Base-by-base conservation (phyloP, 1,140 invertebrate species). In the Asobara japonica region DNA sequence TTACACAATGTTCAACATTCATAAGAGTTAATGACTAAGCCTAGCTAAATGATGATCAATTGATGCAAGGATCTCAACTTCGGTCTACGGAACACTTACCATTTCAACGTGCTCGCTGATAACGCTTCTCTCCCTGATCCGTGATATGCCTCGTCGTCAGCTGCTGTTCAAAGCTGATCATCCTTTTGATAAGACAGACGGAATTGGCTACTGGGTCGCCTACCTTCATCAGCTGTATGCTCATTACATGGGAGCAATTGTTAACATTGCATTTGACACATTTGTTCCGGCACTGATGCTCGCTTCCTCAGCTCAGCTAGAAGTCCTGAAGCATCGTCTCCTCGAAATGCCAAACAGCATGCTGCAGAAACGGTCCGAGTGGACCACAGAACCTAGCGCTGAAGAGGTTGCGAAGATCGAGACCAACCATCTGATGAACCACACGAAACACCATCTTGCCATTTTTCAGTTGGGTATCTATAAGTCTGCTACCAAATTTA, bases 391-490 rank as follows among this genome's bases (percentile, higher is more conserved):
- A 2, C n/a, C n/a, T 11, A 36, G 0, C 41, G 1, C 20, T 27
- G 20, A 65, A 27, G 30, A 65, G 13, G 5, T 22, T 25, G n/a
- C 20, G 38, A 38, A 2, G 7, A 20, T 36, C 11, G 64, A 65
- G 31, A 41, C 33, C 0, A 41, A 65, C 10, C 25, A 33, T 16
- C 4, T 65, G 6, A 11, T 16, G 20, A 38, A 65, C 25, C 38
- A 38, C 22, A 65, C 31, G 11, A 36, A 65, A 8, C 36, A 65
- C 25, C 64, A 65, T 13, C 18, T 36, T 13, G 64, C 64, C 16
- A 65, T 65, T 25, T 65, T 41, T n/a, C 2, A 65, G 64, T 65
- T 65, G 64, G 41, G 64, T 65, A 22, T 65, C 16, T n/a, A n/a
- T 41, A 13, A 41, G n/a, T n/a, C n/a, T n/a, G n/a, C n/a, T n/a